Base-by-base conservation (phyloP, 1,140 invertebrate species). In the Drosophila ercepeae region DNA sequence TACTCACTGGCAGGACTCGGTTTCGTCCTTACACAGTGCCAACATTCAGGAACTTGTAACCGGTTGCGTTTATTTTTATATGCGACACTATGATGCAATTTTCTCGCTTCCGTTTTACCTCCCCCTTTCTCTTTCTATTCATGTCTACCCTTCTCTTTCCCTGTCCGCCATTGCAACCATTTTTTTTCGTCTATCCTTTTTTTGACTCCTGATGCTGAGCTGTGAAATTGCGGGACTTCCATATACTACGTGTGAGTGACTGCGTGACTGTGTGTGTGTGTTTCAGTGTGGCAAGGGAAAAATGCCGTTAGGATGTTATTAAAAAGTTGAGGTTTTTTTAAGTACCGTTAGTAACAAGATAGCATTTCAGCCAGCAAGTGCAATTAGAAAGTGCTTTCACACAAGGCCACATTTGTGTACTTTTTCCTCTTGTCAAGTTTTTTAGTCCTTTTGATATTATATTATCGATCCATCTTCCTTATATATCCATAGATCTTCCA, bases 71-170 rank as follows among this genome's bases (percentile, higher is more conserved):
- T 84, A 84, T 78, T 84, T 84, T 84, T 84, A 83, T 78, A 65
- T 84, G 79, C 79, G 65, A 84, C 79, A 84, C 79, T 84, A 84
- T 84, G 79, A 84, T 84, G 79, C 79, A 84, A 84, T 84, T 84
- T 84, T 84, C 79, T 84, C 75, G 75, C 75, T 78, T 83, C 79
- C 75, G 65, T 60, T 75, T 77, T 7, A 4, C 11, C 29, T 32
- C 29, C 9, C 11, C 9, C 29, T 11, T 9, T 3, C 29, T n/a
- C 29, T 32, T 32, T 32, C 29, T 11, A 11, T 32, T 2, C 27
- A 27, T 27, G 27, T 8, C 27, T 27, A 8, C 25, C 29, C 9
- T 32, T 32, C 29, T 72, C 13, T 39, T 16, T 39, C 36, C 2
- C 14, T 14, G 6, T 5, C 61, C 59, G 57, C 68, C 54, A 55